phyloP scores from a whole-genome alignment of 2,113 vertebrate genomes.

The Orycteropus afer region DNA sequence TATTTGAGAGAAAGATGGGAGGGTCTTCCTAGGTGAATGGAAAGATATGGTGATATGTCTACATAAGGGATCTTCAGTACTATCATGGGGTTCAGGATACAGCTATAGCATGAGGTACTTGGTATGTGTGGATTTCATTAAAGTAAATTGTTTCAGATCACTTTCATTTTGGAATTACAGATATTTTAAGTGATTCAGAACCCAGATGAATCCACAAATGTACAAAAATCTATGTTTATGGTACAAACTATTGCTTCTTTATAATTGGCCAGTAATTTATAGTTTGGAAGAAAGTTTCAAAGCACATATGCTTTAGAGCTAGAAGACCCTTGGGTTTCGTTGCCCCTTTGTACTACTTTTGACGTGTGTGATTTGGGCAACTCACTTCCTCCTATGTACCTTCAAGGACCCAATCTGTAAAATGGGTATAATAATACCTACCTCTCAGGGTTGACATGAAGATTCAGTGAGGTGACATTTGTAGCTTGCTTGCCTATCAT shows the following conservation, averaged over 20 bases:
- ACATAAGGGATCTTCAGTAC: neutral
- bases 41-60: neutral
- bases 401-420: neutral
- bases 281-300: constrained; percentile 55
- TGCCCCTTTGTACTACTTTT: neutral
- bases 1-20: neutral
- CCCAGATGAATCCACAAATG: constrained; percentile 59
- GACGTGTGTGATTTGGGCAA: neutral
- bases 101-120: neutral
- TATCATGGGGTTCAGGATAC: neutral
- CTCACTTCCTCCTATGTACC: neutral
- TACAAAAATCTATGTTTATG: constrained; percentile 66
- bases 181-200: constrained; percentile 67
- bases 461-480: neutral
- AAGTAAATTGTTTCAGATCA: constrained; percentile 62
- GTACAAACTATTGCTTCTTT: constrained; percentile 49
- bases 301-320: neutral
- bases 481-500: neutral
- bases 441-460: neutral
- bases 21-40: neutral
- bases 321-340: neutral
- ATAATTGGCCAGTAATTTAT: constrained; percentile 65
- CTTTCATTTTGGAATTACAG: constrained; percentile 64
- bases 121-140: constrained; percentile 25
- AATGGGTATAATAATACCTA: neutral